A percentile compares a stretch with the other conserved stretches of the same genome.
phyloP scores from a whole-genome alignment of 1,140 invertebrate species.

The Hylaeus anthracinus region DNA sequence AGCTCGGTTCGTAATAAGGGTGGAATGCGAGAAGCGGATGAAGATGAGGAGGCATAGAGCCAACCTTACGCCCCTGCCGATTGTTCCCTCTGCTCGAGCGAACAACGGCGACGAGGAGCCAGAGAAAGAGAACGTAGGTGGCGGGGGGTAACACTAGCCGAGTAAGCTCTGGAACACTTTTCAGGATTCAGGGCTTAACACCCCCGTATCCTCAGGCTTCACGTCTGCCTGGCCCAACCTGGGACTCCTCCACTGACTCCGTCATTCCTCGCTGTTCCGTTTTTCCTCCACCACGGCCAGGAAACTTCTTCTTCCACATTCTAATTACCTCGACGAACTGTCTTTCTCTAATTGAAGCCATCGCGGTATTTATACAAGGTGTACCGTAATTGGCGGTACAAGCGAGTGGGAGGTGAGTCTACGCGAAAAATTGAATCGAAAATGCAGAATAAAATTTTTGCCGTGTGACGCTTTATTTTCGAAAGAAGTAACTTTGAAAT shows the following conservation, averaged over 20 bases:
- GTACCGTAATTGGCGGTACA: no score
- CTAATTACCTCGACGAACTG: background rate
- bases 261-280: conserved; percentile 10
- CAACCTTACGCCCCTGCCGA: conserved; percentile 63
- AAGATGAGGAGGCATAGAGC: conserved; percentile 57
- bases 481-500: no score
- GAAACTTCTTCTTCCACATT: conserved; percentile 8
- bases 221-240: conserved; percentile 56
- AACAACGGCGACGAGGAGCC: conserved; percentile 19
- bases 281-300: conserved; percentile 11
- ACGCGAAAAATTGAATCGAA: no score
- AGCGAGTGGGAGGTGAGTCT: no score
- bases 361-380: no score
- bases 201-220: conserved; percentile 73
- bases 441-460: no score
- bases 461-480: no score
- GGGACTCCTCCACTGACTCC: conserved; percentile 47
- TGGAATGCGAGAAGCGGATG: conserved; percentile 69
- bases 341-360: no score
- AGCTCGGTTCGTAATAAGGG: conserved; percentile 60
- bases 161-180: conserved; percentile 78
- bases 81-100: conserved; percentile 35
- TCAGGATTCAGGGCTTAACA: conserved; percentile 77
- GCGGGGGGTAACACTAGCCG: conserved; percentile 77
- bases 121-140: conserved; percentile 33